These are phyloP conservation scores for Tinamus major DNA, from an alignment of 2,797 vertebrate genomes.

Conservation along the genomic window DNA sequence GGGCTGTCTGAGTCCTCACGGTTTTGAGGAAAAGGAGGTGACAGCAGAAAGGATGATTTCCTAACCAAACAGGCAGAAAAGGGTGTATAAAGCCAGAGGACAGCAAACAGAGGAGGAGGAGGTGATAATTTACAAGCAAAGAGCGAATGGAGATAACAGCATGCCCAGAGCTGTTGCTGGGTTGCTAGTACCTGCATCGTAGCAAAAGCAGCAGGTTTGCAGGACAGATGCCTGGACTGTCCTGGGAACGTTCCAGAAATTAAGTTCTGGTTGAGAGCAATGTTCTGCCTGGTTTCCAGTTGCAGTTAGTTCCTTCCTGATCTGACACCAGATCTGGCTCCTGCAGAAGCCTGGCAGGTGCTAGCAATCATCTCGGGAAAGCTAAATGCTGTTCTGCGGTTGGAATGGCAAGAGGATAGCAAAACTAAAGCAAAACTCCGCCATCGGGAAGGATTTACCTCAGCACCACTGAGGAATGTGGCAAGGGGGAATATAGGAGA, in stretches of 20 bases:
- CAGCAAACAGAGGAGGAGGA: neutral
- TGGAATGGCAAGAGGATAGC: neutral
- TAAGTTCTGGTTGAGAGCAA: neutral
- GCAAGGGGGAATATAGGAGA: neutral
- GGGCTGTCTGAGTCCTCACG: neutral
- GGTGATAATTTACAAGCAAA: neutral
- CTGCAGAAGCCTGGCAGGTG: neutral
- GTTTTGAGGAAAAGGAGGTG: neutral
- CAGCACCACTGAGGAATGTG: slow-evolving; percentile 12
- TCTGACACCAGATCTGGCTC: neutral
- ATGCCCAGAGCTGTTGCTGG: neutral
- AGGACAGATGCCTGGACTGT: neutral
- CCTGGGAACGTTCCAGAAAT: neutral
- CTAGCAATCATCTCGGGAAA: neutral
- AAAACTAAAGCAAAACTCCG: neutral
- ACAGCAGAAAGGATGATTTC: neutral
- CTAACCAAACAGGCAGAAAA: neutral
- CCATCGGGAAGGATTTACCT: slow-evolving; percentile 29
- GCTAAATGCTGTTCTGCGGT: neutral
- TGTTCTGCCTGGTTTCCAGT: neutral
- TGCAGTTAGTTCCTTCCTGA: neutral
- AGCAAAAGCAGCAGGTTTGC: neutral
- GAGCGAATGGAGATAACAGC: neutral
- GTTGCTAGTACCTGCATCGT: neutral
- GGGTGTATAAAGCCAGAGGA: neutral